These are phyloP conservation scores for Zoanthus gigantus DNA, from an alignment of 92 coral and sea anemone genomes.

Conservation along the genomic window DNA sequence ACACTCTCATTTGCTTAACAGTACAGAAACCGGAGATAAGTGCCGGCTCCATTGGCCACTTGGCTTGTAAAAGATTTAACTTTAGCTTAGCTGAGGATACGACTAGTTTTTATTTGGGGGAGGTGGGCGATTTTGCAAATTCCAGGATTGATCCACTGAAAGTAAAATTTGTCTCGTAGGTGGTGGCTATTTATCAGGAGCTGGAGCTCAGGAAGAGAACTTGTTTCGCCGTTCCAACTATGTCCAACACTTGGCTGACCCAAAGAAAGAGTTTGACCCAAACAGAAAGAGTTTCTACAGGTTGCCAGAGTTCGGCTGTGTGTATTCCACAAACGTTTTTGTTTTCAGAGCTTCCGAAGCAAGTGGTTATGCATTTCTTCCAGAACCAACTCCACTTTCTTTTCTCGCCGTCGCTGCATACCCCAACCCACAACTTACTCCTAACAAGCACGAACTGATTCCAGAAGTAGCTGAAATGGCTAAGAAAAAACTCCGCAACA, in stretches of 20 bases:
- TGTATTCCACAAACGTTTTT: constrained; percentile 83
- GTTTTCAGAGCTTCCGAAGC: constrained; percentile 83
- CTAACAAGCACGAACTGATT: constrained; percentile 57
- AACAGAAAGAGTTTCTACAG: constrained; percentile 71
- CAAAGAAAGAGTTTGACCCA: constrained; percentile 74
- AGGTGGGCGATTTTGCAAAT: background rate
- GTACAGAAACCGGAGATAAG: too few relatives aligned
- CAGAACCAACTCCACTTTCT: constrained; percentile 75
- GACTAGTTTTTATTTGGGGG: background rate
- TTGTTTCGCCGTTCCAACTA: constrained; percentile 87
- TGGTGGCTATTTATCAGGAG: constrained; percentile 86
- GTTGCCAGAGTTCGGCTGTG: constrained; percentile 79
- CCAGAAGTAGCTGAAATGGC: constrained; percentile 71
- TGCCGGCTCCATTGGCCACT: too few relatives aligned
- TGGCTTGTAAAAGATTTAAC: too few relatives aligned
- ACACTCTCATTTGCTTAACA: too few relatives aligned
- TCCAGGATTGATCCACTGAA: background rate
- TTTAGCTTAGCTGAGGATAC: background rate
- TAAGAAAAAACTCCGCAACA: constrained; percentile 71
- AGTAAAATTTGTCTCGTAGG: constrained; percentile 49
- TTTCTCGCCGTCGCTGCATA: constrained; percentile 81
- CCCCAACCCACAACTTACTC: constrained; percentile 68
- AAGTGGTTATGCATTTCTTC: constrained; percentile 80
- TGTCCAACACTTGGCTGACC: constrained; percentile 88
- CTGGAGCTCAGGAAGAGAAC: constrained; percentile 93